A percentile compares a stretch with the other conserved stretches of the same genome.
Evolutionary conservation across 1,140 invertebrate species (phyloP).

Genomic region (Cydia fagiglandana): DNA sequence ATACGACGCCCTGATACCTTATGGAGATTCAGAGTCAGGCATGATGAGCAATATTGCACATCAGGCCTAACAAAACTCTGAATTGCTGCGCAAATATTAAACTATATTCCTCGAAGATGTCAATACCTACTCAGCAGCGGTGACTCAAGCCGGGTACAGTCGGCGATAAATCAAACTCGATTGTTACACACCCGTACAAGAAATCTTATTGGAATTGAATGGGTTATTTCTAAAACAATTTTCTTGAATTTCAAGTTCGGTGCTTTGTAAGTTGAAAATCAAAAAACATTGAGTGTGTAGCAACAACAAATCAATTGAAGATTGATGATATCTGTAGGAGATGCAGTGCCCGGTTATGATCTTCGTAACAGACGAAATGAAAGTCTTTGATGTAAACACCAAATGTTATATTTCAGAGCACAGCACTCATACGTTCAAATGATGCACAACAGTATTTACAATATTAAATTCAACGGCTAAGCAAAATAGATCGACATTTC

Average conservation of each 20-base stretch:
- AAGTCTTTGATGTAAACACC: no score
- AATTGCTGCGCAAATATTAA: slow-evolving; percentile 21
- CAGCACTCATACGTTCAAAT: no score
- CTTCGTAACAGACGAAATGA: no score
- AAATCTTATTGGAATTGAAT: slow-evolving; percentile 16
- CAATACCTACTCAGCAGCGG: neutral
- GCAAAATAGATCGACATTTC: no score
- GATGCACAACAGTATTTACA: no score
- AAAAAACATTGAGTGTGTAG: neutral
- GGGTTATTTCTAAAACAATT: slow-evolving; percentile 2
- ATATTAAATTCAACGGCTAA: no score
- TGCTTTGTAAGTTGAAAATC: neutral
- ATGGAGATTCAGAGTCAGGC: no score
- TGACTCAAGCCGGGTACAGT: slow-evolving; percentile 21
- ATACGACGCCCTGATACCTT: no score
- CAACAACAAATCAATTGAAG: neutral
- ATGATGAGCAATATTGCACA: no score
- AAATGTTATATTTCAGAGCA: no score
- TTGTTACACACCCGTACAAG: neutral
- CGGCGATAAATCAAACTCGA: neutral
- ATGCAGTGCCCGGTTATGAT: no score
- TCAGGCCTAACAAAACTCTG: neutral
- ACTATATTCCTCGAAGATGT: neutral
- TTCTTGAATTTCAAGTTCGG: neutral
- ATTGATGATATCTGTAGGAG: neutral